Base-by-base conservation (phyloP, 2,113 vertebrate species). In the Mesoclemmys tuberculata region DNA sequence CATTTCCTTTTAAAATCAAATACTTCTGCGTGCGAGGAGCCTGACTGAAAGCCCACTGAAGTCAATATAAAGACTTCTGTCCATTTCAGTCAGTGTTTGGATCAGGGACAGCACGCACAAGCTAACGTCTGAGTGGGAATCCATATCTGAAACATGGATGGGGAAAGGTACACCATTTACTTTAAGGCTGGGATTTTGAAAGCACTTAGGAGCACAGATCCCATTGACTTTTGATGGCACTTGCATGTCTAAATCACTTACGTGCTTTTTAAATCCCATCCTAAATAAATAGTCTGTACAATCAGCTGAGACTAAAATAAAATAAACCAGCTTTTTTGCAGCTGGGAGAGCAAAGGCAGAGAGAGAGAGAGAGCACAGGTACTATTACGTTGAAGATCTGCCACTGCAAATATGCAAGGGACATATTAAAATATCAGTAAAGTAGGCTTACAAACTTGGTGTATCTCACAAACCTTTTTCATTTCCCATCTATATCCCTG, bases 61-160 rank as follows among this genome's bases (percentile, higher is more conserved):
- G 64, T 71, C 35, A 71, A 38, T 38, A 38, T 71, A 38, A 71
- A 26, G 16, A 24, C 3, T 75, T 1, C 1, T 3, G 0, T 1
- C 10, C 21, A 56, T 46, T 27, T 19, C 82, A 82, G 31, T 56
- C 9, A 31, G 2, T 0, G 0, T 41, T 29, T 24, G 7, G 35
- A n/a, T 51, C 13, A 2, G 26, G 8, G 24, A 51, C 8, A 1
- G 56, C 22, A 29, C 0, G 8, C 74, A 52, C 5, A 4, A 5
- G 1, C 19, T 31, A 64, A 31, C 2, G 19, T 2, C 78, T 35
- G 26, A 61, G 64, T 10, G 2, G 8, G 31, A 5, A 1, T 19
- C 8, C 21, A 4, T 5, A 0, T 0, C 1, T 2, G 24, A 49
- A 29, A 5, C 26, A 1, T 0, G 3, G 13, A 6, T 2, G 31